Evolutionary conservation across 2,113 vertebrate species (phyloP).

Genomic region (Nothoprocta perdicaria): DNA sequence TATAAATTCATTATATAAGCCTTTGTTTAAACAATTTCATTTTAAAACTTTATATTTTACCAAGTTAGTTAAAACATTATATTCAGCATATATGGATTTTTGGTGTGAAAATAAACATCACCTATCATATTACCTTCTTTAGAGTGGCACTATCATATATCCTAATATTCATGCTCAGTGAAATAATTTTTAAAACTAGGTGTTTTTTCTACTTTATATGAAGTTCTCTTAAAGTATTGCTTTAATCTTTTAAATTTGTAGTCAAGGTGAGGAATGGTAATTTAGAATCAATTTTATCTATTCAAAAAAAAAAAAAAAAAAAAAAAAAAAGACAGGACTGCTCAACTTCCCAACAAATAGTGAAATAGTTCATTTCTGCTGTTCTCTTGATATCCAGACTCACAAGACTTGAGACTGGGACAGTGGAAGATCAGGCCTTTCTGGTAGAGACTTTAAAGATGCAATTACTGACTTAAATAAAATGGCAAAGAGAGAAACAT

Average conservation of each 20-base stretch:
- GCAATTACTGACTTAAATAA: neutral
- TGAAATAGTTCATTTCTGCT: neutral
- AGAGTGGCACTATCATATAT: neutral
- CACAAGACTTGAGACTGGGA: neutral
- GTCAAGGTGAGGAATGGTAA: neutral
- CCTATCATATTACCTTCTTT: neutral
- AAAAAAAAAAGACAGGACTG: neutral
- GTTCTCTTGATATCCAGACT: neutral
- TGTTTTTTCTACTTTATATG: neutral
- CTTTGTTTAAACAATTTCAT: neutral
- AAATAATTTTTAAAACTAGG: neutral
- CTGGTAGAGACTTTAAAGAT: neutral
- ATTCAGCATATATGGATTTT: neutral
- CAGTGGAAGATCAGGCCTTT: neutral
- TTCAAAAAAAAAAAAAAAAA: neutral
- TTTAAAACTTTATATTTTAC: neutral
- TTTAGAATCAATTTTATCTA: neutral
- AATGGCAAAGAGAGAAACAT: neutral
- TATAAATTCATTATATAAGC: neutral
- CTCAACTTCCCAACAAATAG: neutral
- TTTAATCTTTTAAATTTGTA: neutral
- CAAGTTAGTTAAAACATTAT: neutral
- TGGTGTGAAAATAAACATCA: neutral
- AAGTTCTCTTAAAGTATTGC: neutral
- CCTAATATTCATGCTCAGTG: neutral